phyloP scores from a whole-genome alignment of 2,888 invertebrate species.

The Rhamnusium bicolor region DNA sequence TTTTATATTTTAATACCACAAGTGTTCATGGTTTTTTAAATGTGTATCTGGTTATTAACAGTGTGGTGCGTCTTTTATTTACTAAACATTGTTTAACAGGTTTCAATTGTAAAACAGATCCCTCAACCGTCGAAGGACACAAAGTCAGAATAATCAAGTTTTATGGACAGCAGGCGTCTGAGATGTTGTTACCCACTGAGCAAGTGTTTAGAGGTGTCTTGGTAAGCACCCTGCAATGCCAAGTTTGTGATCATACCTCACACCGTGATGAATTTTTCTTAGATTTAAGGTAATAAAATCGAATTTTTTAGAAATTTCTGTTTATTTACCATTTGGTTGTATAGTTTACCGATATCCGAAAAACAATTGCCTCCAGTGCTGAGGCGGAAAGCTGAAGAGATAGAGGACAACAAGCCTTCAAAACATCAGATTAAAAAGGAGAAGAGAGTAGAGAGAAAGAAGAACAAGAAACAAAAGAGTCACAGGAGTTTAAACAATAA shows the following conservation, averaged over 20 bases:
- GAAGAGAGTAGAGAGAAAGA: conserved; percentile 74
- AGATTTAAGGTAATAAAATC: conserved; percentile 77
- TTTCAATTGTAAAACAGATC: conserved; percentile 81
- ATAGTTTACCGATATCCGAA: conserved; percentile 88
- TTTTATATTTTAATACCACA: too few species aligned
- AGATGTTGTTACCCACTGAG: conserved; percentile 86
- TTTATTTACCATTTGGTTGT: conserved; percentile 17
- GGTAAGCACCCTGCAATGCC: conserved; percentile 91
- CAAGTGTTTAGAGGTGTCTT: conserved; percentile 95
- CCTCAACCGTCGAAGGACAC: conserved; percentile 83
- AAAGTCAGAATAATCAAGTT: conserved; percentile 85
- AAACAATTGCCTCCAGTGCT: conserved; percentile 82
- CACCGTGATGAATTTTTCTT: conserved; percentile 93
- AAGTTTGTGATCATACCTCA: conserved; percentile 90
- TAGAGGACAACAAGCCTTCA: conserved; percentile 74
- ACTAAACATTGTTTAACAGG: conserved; percentile 51
- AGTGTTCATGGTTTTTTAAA: too few species aligned
- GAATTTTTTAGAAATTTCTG: not conserved
- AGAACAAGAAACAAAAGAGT: conserved; percentile 72
- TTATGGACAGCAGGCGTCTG: conserved; percentile 86
- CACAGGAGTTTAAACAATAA: conserved; percentile 54
- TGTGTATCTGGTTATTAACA: conserved; percentile 7
- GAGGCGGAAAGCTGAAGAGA: conserved; percentile 68
- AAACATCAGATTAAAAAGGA: conserved; percentile 81
- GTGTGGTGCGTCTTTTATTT: conserved; percentile 18